Percentiles rank a stretch among this genome's conserved stretches.
Conservation (phyloP, 2,113 vertebrate species). For the Erpornis zantholeuca region DNA sequence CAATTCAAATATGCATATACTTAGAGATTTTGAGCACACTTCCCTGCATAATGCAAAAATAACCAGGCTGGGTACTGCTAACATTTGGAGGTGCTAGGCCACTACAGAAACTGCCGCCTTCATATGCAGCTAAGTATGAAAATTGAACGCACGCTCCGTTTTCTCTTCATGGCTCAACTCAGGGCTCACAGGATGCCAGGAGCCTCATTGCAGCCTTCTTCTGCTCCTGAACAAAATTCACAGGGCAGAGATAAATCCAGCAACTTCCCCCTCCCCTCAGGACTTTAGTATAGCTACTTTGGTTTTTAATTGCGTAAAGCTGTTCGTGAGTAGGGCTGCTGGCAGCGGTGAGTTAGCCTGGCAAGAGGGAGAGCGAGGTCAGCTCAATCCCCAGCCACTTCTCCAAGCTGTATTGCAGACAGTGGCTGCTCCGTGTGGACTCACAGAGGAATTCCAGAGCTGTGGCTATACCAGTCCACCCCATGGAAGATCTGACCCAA, state of each 20-base stretch:
- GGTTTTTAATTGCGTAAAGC: not conserved
- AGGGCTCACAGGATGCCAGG: not conserved
- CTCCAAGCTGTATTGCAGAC: accelerated
- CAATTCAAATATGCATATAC: not conserved
- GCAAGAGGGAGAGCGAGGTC: not conserved
- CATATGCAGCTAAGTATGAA: not conserved
- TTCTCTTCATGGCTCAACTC: not conserved
- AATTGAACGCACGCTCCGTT: accelerated
- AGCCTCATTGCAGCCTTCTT: not conserved
- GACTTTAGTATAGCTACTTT: not conserved
- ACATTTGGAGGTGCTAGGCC: not conserved
- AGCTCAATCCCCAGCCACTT: not conserved
- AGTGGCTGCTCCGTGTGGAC: accelerated
- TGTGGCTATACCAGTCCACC: not conserved
- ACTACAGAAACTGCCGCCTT: not conserved
- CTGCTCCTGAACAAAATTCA: not conserved
- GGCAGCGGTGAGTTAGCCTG: not conserved
- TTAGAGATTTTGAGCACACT: not conserved
- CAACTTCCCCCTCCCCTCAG: not conserved
- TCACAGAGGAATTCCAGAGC: not conserved
- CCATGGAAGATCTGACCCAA: not conserved
- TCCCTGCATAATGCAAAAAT: not conserved
- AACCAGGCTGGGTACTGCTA: not conserved
- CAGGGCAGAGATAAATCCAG: not conserved
- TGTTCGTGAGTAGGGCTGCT: not conserved